Conservation (phyloP, 2,888 invertebrate genomes). For the Tetropium fuscum region DNA sequence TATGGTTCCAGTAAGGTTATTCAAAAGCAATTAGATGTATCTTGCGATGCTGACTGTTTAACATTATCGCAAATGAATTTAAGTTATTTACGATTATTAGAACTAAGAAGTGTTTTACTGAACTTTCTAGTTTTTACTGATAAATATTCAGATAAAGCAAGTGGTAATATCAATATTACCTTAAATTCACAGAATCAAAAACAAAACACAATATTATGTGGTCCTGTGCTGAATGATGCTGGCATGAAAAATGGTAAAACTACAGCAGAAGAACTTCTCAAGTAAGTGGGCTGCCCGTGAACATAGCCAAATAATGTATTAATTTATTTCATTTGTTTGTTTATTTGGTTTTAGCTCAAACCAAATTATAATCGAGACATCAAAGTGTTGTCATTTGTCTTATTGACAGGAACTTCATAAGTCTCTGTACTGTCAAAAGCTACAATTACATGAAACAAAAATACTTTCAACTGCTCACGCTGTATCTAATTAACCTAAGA, state of each 20-base stretch:
- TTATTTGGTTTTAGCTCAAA: too few relatives aligned
- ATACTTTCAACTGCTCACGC: too few relatives aligned
- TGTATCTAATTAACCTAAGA: too few relatives aligned
- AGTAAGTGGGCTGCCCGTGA: constrained; percentile 62
- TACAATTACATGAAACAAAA: too few relatives aligned
- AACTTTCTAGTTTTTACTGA: constrained; percentile 63
- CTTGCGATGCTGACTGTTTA: constrained; percentile 47
- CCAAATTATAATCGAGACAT: too few relatives aligned
- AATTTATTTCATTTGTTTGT: neutral
- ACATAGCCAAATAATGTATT: neutral
- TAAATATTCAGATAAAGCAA: constrained; percentile 59
- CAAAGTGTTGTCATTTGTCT: too few relatives aligned
- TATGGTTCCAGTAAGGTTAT: constrained; percentile 56
- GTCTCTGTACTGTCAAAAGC: too few relatives aligned
- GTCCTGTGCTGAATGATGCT: constrained; percentile 71
- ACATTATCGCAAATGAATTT: constrained; percentile 57
- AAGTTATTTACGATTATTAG: constrained; percentile 59
- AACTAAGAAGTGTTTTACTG: constrained; percentile 60
- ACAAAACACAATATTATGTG: constrained; percentile 66
- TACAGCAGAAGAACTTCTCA: constrained; percentile 69
- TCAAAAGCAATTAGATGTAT: constrained; percentile 43
- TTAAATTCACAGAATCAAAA: constrained; percentile 64
- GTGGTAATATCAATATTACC: constrained; percentile 58
- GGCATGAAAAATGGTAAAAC: constrained; percentile 68
- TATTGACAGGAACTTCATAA: too few relatives aligned